These are phyloP conservation scores for Achlya flavicornis DNA, from an alignment of 2,888 invertebrate genomes.

Conservation along the genomic window DNA sequence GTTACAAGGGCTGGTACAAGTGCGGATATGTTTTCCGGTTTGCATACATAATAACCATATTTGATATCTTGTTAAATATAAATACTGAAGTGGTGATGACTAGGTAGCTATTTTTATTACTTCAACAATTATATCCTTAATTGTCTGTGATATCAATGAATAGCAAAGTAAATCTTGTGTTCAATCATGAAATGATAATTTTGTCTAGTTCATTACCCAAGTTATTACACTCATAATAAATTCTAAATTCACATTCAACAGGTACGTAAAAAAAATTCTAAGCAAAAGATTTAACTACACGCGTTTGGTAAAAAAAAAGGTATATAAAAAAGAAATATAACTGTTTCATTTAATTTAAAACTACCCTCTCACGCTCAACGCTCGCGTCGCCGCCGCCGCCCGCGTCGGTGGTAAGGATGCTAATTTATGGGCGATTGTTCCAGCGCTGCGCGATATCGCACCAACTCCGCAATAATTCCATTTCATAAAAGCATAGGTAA, in stretches of 20 bases:
- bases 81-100: background rate
- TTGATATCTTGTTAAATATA: background rate
- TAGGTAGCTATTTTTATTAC: too few species aligned
- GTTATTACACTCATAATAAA: too few species aligned
- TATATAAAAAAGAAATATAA: background rate
- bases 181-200: too few species aligned
- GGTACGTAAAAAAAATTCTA: too few species aligned
- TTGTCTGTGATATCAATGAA: too few species aligned
- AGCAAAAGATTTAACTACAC: too few species aligned
- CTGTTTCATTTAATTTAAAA: background rate
- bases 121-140: too few species aligned
- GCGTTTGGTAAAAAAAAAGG: too few species aligned
- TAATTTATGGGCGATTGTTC: slow-evolving; percentile 46
- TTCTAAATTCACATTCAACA: too few species aligned
- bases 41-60: background rate
- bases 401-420: slow-evolving; percentile 32
- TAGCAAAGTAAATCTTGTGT: too few species aligned
- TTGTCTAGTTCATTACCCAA: too few species aligned
- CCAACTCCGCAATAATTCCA: slow-evolving; percentile 28
- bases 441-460: slow-evolving; percentile 29
- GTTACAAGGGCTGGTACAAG: slow-evolving; percentile 29
- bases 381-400: slow-evolving; percentile 22
- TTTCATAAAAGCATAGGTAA: slow-evolving; percentile 23
- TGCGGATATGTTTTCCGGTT: slow-evolving; percentile 12
- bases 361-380: background rate